These are phyloP conservation scores for Austrolebias charrua DNA, from an alignment of 2,797 vertebrate genomes.

Conservation along the genomic window DNA sequence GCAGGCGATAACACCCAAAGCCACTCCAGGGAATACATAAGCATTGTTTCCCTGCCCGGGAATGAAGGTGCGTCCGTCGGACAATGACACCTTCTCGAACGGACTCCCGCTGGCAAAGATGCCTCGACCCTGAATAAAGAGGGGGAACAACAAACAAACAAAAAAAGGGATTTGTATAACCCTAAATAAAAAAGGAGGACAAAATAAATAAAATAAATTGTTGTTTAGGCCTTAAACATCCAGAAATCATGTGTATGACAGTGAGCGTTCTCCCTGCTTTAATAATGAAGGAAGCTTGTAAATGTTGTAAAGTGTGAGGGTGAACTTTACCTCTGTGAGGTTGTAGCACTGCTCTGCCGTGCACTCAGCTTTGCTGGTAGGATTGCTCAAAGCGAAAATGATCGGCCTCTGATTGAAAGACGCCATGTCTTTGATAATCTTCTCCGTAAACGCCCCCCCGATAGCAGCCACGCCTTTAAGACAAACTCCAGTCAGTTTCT, in stretches of 20 bases:
- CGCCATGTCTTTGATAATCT: slow-evolving; percentile 93
- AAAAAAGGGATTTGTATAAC: background rate
- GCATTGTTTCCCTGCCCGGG: slow-evolving; percentile 98
- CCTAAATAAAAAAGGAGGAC: no score
- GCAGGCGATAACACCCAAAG: slow-evolving; percentile 89
- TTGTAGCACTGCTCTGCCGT: slow-evolving; percentile 96
- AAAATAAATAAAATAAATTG: no score
- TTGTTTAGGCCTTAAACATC: no score
- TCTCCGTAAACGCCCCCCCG: slow-evolving; percentile 92
- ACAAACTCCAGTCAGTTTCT: slow-evolving; percentile 10
- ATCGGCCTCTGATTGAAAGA: slow-evolving; percentile 91
- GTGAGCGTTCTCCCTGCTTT: background rate
- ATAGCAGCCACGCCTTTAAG: slow-evolving; percentile 90
- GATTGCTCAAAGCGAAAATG: slow-evolving; percentile 97
- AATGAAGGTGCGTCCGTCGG: slow-evolving; percentile 88
- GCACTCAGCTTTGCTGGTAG: slow-evolving; percentile 97
- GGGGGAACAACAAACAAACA: no score
- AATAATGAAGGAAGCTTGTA: no score
- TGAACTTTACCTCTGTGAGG: slow-evolving; percentile 85
- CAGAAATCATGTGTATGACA: no score
- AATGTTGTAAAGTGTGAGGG: no score
- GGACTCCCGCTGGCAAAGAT: slow-evolving; percentile 98
- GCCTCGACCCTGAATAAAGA: slow-evolving; percentile 83
- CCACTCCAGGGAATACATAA: slow-evolving; percentile 96
- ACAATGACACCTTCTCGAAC: slow-evolving; percentile 89